Evolutionary conservation across 2,113 vertebrate genomes (phyloP).

Genomic region (Uria aalge): DNA sequence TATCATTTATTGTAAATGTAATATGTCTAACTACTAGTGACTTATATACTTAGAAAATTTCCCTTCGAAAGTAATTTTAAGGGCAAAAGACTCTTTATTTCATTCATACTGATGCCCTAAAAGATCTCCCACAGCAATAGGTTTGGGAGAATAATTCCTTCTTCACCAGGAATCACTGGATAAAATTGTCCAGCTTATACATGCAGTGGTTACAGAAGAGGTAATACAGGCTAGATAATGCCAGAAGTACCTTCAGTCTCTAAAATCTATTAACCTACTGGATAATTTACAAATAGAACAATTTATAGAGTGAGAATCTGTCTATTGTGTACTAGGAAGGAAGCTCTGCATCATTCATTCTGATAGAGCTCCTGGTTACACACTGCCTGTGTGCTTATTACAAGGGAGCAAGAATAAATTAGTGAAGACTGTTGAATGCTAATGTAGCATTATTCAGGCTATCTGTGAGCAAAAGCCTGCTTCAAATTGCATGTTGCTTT

Average conservation of each 20-base stretch:
- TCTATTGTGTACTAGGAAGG: not conserved
- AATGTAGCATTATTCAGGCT: not conserved
- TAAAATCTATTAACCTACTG: not conserved
- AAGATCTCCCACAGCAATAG: not conserved
- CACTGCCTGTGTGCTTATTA: not conserved
- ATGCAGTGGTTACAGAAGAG: not conserved
- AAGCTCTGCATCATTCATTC: not conserved
- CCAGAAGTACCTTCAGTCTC: not conserved
- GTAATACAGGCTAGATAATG: not conserved
- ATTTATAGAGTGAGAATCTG: not conserved
- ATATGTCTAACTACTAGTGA: not conserved
- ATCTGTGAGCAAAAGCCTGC: not conserved
- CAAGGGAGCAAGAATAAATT: not conserved
- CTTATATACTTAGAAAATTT: not conserved
- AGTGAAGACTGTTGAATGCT: not conserved
- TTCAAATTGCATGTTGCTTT: not conserved
- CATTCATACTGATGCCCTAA: not conserved
- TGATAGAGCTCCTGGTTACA: not conserved
- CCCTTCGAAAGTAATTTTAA: not conserved
- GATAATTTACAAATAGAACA: conserved; percentile 12
- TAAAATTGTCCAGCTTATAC: not conserved
- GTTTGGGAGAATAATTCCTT: not conserved
- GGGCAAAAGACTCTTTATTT: not conserved
- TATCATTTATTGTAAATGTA: not conserved
- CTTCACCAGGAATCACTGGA: not conserved